Percentiles rank a stretch among this genome's conserved stretches.
Conservation (phyloP, 2,113 vertebrate species). For the Chaetops frenatus region DNA sequence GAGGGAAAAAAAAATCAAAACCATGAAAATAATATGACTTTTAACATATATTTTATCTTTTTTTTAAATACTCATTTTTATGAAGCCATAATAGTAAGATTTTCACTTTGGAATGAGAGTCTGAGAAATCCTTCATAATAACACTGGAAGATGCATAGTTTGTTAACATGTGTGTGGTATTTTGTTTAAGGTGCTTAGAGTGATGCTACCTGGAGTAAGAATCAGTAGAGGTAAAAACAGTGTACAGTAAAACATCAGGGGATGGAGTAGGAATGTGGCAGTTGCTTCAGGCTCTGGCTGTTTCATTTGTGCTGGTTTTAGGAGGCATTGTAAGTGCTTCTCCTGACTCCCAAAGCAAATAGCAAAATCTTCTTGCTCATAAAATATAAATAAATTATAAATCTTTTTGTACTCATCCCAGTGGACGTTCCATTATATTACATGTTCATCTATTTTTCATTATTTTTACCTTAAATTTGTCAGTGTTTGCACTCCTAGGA, state of each 20-base stretch:
- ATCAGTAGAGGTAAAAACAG: background rate
- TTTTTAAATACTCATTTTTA: background rate
- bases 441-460: background rate
- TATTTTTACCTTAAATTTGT: background rate
- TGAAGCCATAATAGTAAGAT: background rate
- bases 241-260: background rate
- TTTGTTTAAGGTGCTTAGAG: background rate
- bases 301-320: background rate
- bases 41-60: background rate
- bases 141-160: background rate
- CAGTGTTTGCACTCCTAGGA: background rate
- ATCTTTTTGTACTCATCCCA: background rate
- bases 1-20: background rate
- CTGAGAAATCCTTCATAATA: background rate
- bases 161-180: background rate
- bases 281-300: background rate
- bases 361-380: background rate
- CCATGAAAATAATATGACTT: background rate
- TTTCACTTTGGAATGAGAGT: background rate
- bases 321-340: background rate
- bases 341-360: background rate
- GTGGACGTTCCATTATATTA: background rate
- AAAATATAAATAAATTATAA: conserved; percentile 12
- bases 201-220: background rate
- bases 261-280: background rate